A percentile compares a stretch with the other conserved stretches of the same genome.
Conservation (phyloP, 92 coral and sea anemone genomes). For the Virgularia gustaviana region DNA sequence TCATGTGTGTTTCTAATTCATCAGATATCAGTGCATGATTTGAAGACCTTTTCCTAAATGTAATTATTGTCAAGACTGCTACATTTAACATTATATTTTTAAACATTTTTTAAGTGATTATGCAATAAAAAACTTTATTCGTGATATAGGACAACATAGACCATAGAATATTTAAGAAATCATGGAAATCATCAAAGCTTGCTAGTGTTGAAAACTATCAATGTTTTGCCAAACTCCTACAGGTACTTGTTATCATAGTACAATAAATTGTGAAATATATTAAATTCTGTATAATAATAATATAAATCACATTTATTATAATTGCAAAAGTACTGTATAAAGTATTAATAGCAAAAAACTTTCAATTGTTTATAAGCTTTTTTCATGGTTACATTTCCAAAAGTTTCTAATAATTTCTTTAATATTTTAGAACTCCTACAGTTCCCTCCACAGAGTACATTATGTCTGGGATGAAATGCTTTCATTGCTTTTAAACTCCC, state of each 20-base stretch:
- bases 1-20: too few species aligned
- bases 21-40: too few species aligned
- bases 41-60: too few species aligned
- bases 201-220: slow-evolving; percentile 63
- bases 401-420: background rate
- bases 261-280: too few species aligned
- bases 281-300: too few species aligned
- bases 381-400: background rate
- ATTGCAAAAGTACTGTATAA: too few species aligned
- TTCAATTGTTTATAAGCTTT: background rate
- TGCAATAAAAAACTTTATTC: background rate
- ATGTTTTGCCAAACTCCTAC: slow-evolving; percentile 58
- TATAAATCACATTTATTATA: too few species aligned
- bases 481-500: slow-evolving; percentile 42
- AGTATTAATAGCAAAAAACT: too few species aligned
- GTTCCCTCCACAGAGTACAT: slow-evolving; percentile 85
- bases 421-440: slow-evolving; percentile 61
- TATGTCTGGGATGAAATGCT: slow-evolving; percentile 87
- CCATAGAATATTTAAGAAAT: slow-evolving; percentile 60
- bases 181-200: slow-evolving; percentile 62
- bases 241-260: too few species aligned
- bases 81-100: background rate
- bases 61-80: too few species aligned
- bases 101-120: background rate
- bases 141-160: slow-evolving; percentile 63